Percentiles rank a stretch among this genome's conserved stretches.
Conservation (phyloP, 1,140 invertebrate genomes). For the Zaprionus kolodkinae region DNA sequence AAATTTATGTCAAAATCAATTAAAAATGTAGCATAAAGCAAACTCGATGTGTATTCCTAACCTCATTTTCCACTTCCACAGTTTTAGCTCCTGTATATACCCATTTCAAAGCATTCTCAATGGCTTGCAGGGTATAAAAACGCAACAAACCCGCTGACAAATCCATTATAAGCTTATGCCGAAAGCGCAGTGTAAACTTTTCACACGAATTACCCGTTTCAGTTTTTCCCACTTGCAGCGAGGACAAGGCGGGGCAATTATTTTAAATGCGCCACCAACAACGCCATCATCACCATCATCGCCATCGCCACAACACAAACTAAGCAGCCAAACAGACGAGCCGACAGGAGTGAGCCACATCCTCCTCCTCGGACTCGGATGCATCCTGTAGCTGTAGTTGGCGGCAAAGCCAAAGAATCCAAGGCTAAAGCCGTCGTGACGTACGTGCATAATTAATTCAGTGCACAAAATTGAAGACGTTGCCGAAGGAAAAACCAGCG, state of each 20-base stretch:
- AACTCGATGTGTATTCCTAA: too few relatives aligned
- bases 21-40: too few relatives aligned
- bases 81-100: too few relatives aligned
- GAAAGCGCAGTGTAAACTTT: slow-evolving; percentile 76
- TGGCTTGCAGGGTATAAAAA: not conserved
- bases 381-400: not conserved
- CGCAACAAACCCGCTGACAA: slow-evolving; percentile 67
- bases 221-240: slow-evolving; percentile 52
- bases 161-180: slow-evolving; percentile 80
- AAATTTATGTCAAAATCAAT: too few relatives aligned
- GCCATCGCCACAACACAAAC: slow-evolving; percentile 59
- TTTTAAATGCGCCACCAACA: slow-evolving; percentile 77
- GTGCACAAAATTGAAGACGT: slow-evolving; percentile 81
- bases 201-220: slow-evolving; percentile 71
- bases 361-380: slow-evolving; percentile 14
- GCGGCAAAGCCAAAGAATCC: slow-evolving; percentile 15
- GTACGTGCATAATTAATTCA: slow-evolving; percentile 82
- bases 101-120: too few relatives aligned
- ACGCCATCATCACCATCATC: slow-evolving; percentile 55
- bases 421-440: slow-evolving; percentile 35
- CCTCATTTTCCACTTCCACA: too few relatives aligned
- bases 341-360: not conserved
- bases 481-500: slow-evolving; percentile 28
- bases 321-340: slow-evolving; percentile 69
- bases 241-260: slow-evolving; percentile 64